These are phyloP conservation scores for Vesta saturnalis DNA, from an alignment of 2,888 invertebrate species.

Conservation along the genomic window DNA sequence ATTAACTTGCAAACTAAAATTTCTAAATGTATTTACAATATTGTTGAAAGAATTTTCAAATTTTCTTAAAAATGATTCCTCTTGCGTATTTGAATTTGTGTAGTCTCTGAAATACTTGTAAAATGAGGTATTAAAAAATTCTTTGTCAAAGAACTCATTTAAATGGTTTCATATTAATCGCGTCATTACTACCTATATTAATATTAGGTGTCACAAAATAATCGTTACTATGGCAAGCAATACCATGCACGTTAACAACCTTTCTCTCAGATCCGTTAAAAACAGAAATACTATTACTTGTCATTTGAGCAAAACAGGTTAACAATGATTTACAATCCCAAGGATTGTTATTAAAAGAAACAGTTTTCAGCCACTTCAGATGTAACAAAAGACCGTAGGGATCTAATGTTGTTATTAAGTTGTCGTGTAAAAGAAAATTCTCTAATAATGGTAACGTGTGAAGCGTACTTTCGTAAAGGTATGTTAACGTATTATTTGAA, in stretches of 20 bases:
- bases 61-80: not conserved
- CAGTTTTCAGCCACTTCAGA: not conserved
- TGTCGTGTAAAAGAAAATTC: not conserved
- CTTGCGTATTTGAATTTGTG: not conserved
- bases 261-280: not conserved
- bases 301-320: not conserved
- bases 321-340: no score
- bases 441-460: not conserved
- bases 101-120: slow-evolving; percentile 9
- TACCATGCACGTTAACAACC: not conserved
- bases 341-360: not conserved
- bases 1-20: no score
- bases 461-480: not conserved
- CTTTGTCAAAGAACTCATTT: not conserved
- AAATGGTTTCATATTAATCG: not conserved
- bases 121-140: slow-evolving; percentile 2
- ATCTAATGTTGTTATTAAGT: not conserved
- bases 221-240: not conserved
- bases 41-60: not conserved
- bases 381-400: not conserved
- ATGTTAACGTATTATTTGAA: slow-evolving; percentile 8
- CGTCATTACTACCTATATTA: not conserved
- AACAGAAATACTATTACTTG: not conserved
- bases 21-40: not conserved
- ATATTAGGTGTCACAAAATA: not conserved